Evolutionary conservation across 2,888 invertebrate species (phyloP).

Genomic region (Platypus cylindrus): DNA sequence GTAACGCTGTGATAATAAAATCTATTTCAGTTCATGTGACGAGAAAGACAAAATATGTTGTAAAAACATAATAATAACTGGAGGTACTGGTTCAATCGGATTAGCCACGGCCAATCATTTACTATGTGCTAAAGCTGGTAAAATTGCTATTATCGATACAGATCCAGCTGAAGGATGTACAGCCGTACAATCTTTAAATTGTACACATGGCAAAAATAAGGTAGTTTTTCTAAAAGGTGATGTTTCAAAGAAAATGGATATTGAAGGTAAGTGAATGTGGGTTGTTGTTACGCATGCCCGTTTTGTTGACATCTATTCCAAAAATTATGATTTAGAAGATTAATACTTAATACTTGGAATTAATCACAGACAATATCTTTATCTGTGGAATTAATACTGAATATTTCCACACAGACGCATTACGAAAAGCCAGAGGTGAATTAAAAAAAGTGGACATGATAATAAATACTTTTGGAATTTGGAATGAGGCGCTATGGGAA

Average conservation of each 20-base stretch:
- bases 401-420: slow-evolving; percentile 11
- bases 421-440: slow-evolving; percentile 12
- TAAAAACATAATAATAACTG: slow-evolving; percentile 9
- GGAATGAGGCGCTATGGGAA: slow-evolving; percentile 12
- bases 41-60: slow-evolving; percentile 7
- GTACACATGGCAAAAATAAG: slow-evolving; percentile 12
- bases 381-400: not conserved
- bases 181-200: slow-evolving; percentile 10
- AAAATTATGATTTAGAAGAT: not conserved
- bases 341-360: not conserved
- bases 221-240: slow-evolving; percentile 12
- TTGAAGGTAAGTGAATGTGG: slow-evolving; percentile 10
- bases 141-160: slow-evolving; percentile 11
- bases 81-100: slow-evolving; percentile 12
- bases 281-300: too few relatives aligned
- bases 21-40: slow-evolving; percentile 1
- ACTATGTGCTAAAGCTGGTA: slow-evolving; percentile 8
- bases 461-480: slow-evolving; percentile 18
- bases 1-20: too few relatives aligned
- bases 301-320: too few relatives aligned
- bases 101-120: slow-evolving; percentile 13
- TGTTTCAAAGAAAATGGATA: slow-evolving; percentile 12
- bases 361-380: not conserved
- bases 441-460: slow-evolving; percentile 17
- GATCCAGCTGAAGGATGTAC: slow-evolving; percentile 13